Conservation (phyloP, 2,888 invertebrate genomes). For the Andrena flavipes region DNA sequence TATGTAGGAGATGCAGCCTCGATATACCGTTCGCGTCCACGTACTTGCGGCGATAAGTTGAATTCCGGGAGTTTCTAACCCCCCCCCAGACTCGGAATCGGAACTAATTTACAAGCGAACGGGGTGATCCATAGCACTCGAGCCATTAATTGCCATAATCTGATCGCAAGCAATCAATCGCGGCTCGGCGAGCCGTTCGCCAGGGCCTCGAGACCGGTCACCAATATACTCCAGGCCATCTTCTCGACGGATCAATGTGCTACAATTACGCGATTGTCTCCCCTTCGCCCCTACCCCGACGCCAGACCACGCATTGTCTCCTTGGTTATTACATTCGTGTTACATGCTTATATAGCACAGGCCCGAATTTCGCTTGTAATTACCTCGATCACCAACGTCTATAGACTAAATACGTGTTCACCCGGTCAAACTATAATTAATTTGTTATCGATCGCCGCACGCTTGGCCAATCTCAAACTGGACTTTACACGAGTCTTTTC, state of each 20-base stretch:
- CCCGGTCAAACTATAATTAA: constrained; percentile 65
- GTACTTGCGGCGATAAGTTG: constrained; percentile 73
- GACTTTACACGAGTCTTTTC: too few species aligned
- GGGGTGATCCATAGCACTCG: constrained; percentile 65
- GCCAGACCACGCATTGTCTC: constrained; percentile 58
- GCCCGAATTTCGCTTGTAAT: constrained; percentile 68
- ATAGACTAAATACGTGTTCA: constrained; percentile 65
- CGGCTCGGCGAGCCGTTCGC: constrained; percentile 55
- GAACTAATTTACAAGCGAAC: constrained; percentile 73
- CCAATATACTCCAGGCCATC: constrained; percentile 52
- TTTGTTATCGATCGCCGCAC: constrained; percentile 64
- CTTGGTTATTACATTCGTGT: constrained; percentile 72
- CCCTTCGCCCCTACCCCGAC: constrained; percentile 8
- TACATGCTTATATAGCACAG: constrained; percentile 60
- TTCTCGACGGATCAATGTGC: constrained; percentile 62
- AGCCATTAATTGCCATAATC: constrained; percentile 75
- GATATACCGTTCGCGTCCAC: constrained; percentile 56
- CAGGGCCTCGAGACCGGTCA: constrained; percentile 36
- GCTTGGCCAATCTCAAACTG: constrained; percentile 9
- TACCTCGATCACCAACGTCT: constrained; percentile 64
- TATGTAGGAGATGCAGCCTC: constrained; percentile 37
- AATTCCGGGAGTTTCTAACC: constrained; percentile 65
- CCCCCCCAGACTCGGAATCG: constrained; percentile 62
- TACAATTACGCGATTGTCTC: constrained; percentile 70
- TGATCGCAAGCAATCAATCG: constrained; percentile 73